A percentile compares a stretch with the other conserved stretches of the same genome.
phyloP scores from a whole-genome alignment of 2,888 invertebrate species.

The Ferdinandea cuprea region DNA sequence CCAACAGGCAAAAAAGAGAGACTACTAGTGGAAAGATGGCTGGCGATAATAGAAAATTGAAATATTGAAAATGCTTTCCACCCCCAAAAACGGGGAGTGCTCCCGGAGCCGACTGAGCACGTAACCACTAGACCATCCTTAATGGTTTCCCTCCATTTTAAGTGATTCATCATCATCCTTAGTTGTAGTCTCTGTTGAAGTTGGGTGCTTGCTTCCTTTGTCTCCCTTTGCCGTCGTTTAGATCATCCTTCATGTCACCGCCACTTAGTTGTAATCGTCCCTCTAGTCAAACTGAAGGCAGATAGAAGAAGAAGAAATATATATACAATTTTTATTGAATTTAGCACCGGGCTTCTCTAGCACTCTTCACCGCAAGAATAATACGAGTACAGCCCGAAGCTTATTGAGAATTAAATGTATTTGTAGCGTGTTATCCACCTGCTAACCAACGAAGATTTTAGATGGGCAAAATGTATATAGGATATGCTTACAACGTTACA shows the following conservation, averaged over 20 bases:
- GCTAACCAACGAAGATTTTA: constrained; percentile 51
- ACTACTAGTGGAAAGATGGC: constrained; percentile 41
- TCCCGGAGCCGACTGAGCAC: constrained; percentile 51
- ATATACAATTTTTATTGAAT: constrained; percentile 63
- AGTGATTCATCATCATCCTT: constrained; percentile 72
- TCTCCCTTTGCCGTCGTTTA: background rate
- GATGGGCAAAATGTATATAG: constrained; percentile 32
- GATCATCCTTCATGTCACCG: constrained; percentile 60
- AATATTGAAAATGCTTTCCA: constrained; percentile 63
- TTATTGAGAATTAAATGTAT: constrained; percentile 73
- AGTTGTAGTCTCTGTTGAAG: constrained; percentile 49
- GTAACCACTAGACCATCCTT: constrained; percentile 71
- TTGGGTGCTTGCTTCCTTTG: constrained; percentile 33
- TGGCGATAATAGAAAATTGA: constrained; percentile 63
- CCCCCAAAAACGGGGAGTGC: constrained; percentile 8
- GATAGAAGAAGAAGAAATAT: constrained; percentile 36
- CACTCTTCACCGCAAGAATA: constrained; percentile 52
- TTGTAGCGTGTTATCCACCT: constrained; percentile 69
- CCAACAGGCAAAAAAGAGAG: background rate
- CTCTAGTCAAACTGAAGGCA: constrained; percentile 42
- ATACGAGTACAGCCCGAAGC: constrained; percentile 46
- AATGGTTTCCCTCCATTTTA: constrained; percentile 66
- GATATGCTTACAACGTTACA: constrained; percentile 29
- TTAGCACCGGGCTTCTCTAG: constrained; percentile 59
- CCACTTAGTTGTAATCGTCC: constrained; percentile 68